Percentiles rank a stretch among this genome's conserved stretches.
phyloP scores from a whole-genome alignment of 2,888 invertebrate species.

The Mamestra brassicae region DNA sequence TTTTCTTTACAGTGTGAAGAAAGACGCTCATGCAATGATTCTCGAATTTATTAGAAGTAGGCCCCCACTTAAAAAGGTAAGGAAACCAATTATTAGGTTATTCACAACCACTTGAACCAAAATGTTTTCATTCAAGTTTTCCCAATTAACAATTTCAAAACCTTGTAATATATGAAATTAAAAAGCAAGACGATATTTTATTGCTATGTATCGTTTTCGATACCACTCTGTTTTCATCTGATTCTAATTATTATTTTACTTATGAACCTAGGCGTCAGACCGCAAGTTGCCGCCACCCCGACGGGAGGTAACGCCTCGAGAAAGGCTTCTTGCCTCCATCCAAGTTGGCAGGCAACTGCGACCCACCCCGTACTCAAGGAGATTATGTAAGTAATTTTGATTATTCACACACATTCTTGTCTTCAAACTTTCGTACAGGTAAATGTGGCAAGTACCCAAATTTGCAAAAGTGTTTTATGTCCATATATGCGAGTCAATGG shows the following conservation, averaged over 20 bases:
- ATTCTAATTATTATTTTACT: constrained; percentile 17
- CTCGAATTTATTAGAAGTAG: constrained; percentile 99
- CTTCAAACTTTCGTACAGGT: not conserved
- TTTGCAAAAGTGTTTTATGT: not conserved
- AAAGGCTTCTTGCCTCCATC: constrained; percentile 96
- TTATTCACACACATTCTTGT: not conserved
- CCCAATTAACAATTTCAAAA: not conserved
- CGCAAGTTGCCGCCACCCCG: constrained; percentile 95
- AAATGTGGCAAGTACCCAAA: not conserved
- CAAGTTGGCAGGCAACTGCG: constrained; percentile 94
- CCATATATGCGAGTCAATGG: not conserved
- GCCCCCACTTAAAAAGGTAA: constrained; percentile 97
- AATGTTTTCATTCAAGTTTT: not conserved
- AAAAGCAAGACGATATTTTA: too few species aligned
- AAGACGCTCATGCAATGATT: constrained; percentile 98
- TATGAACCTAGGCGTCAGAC: constrained; percentile 93
- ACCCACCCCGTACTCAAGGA: constrained; percentile 90
- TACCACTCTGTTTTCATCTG: not conserved
- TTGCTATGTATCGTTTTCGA: too few species aligned
- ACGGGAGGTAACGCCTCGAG: constrained; percentile 94
- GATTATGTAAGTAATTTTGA: constrained; percentile 88
- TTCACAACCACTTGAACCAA: not conserved
- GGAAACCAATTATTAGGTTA: constrained; percentile 35
- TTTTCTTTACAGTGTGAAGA: constrained; percentile 93
- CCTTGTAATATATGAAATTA: not conserved